phyloP scores from a whole-genome alignment of 2,888 invertebrate species.

The Hypercompe scribonia region DNA sequence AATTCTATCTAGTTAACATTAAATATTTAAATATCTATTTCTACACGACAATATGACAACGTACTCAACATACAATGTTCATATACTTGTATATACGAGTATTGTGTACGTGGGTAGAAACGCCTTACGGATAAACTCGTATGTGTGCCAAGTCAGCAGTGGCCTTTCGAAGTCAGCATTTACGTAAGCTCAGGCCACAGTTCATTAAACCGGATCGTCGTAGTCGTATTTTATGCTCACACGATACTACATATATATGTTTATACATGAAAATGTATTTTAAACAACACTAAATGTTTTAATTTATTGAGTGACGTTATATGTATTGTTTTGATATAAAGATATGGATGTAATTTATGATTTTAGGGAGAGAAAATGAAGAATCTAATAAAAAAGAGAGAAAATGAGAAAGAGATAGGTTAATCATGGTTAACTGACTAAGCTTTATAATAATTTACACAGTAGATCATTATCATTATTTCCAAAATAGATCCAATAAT shows the following conservation, averaged over 20 bases:
- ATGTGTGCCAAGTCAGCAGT: slow-evolving; percentile 42
- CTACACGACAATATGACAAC: not conserved
- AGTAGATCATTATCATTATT: no score
- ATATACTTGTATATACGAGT: not conserved
- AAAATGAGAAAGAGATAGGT: not conserved
- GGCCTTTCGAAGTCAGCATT: slow-evolving; percentile 40
- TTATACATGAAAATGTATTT: not conserved
- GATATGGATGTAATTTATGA: not conserved
- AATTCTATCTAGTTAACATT: no score
- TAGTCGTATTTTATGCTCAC: slow-evolving; percentile 30
- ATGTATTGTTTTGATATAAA: not conserved
- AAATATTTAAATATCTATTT: not conserved
- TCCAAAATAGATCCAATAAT: no score
- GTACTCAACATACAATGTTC: not conserved
- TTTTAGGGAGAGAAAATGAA: no score
- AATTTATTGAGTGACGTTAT: not conserved
- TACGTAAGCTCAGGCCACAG: slow-evolving; percentile 33
- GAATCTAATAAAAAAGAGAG: no score
- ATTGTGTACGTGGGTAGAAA: slow-evolving; percentile 16
- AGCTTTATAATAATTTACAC: no score
- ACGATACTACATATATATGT: not conserved
- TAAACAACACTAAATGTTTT: not conserved
- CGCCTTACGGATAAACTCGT: slow-evolving; percentile 35
- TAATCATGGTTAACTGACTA: not conserved
- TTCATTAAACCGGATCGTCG: slow-evolving; percentile 48